Conservation (phyloP, 2,888 invertebrate genomes). For the Dynastes hyllus region DNA sequence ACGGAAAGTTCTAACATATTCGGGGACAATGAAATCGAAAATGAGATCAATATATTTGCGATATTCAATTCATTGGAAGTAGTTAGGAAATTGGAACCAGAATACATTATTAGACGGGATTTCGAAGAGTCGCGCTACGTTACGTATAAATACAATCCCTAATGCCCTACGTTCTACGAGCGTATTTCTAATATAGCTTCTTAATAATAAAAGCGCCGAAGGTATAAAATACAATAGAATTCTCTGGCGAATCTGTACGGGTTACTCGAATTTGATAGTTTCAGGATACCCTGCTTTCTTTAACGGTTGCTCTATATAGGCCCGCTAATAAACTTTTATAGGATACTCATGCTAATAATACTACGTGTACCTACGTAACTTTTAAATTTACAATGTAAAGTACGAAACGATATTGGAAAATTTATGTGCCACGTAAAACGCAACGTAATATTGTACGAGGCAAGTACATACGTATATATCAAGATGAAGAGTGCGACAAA, state of each 20-base stretch:
- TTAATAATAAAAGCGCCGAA: conserved; percentile 40
- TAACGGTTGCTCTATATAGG: conserved; percentile 42
- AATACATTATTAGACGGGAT: conserved; percentile 32
- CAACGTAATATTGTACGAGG: conserved; percentile 10
- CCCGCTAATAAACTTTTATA: conserved; percentile 42
- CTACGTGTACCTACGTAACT: conserved; percentile 18
- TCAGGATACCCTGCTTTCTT: conserved; percentile 27
- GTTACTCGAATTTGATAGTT: conserved; percentile 35
- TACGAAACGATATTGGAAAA: conserved; percentile 27
- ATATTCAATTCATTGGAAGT: conserved; percentile 34
- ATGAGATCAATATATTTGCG: conserved; percentile 34
- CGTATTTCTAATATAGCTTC: conserved; percentile 37
- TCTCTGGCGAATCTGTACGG: conserved; percentile 9
- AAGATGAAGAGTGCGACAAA: not conserved
- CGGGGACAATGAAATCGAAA: conserved; percentile 33
- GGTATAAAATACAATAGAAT: conserved; percentile 47
- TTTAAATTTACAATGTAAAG: conserved; percentile 42
- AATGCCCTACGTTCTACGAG: conserved; percentile 37
- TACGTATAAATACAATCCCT: conserved; percentile 20
- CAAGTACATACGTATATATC: not conserved
- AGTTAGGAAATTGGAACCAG: conserved; percentile 23
- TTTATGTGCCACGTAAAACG: conserved; percentile 20
- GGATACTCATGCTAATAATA: conserved; percentile 28
- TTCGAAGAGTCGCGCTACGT: not conserved
- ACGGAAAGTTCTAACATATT: conserved; percentile 20